A percentile compares a stretch with the other conserved stretches of the same genome.
Evolutionary conservation across 1,140 invertebrate species (phyloP).

Genomic region (Neuroterus valhalla): DNA sequence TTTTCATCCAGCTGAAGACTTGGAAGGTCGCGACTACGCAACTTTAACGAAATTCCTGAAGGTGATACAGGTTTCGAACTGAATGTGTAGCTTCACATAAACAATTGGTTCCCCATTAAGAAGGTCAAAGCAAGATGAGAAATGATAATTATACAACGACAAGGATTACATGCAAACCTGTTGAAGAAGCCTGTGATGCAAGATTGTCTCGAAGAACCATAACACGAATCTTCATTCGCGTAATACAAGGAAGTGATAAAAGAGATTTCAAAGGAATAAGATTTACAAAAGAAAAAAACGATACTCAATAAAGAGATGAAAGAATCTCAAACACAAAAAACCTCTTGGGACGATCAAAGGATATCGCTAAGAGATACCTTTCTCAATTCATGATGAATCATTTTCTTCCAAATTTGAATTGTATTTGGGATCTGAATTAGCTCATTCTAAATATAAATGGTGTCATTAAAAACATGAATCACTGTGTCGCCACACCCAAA

Average conservation of each 20-base stretch:
- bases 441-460: too few relatives aligned
- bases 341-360: too few relatives aligned
- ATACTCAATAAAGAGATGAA: background rate
- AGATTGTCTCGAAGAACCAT: background rate
- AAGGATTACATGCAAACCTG: background rate
- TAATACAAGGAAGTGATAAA: conserved; percentile 10
- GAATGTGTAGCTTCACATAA: background rate
- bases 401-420: too few relatives aligned
- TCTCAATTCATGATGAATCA: too few relatives aligned
- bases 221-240: background rate
- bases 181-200: background rate
- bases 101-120: background rate
- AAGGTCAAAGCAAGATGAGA: conserved; percentile 12
- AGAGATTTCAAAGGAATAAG: background rate
- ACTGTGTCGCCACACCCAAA: too few relatives aligned
- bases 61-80: background rate
- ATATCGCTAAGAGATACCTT: too few relatives aligned
- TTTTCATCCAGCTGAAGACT: too few relatives aligned
- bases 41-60: background rate
- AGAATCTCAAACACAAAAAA: background rate
- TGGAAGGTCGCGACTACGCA: background rate
- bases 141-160: conserved; percentile 20
- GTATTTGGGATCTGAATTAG: too few relatives aligned
- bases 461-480: too few relatives aligned
- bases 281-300: background rate